Evolutionary conservation across 1,140 invertebrate species (phyloP).

Genomic region (Aphis craccivora): DNA sequence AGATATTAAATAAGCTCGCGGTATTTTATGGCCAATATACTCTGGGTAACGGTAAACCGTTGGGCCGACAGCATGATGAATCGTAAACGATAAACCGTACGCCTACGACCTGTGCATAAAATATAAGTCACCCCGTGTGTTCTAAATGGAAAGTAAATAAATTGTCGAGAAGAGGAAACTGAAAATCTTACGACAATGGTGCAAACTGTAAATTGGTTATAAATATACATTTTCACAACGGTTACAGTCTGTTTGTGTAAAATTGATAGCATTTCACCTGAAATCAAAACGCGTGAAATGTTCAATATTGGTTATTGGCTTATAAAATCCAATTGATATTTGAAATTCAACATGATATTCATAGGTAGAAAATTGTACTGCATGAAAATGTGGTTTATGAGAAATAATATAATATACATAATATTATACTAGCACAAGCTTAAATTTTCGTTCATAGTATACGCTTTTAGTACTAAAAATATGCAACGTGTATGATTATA

Average conservation of each 20-base stretch:
- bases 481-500: too few species aligned
- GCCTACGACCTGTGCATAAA: not conserved
- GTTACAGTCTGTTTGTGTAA: not conserved
- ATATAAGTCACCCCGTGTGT: not conserved
- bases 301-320: not conserved
- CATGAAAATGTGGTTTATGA: not conserved
- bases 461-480: too few species aligned
- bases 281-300: not conserved
- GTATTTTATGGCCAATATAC: not conserved
- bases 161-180: not conserved
- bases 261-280: not conserved
- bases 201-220: not conserved
- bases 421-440: not conserved
- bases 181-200: not conserved
- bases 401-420: not conserved
- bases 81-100: not conserved
- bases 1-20: not conserved
- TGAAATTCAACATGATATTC: not conserved
- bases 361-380: not conserved
- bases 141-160: not conserved
- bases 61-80: not conserved
- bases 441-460: not conserved
- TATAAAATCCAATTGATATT: not conserved
- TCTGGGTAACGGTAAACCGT: not conserved
- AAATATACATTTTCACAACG: not conserved